phyloP scores from a whole-genome alignment of 2,797 vertebrate species.

The Acanthornis magna region DNA sequence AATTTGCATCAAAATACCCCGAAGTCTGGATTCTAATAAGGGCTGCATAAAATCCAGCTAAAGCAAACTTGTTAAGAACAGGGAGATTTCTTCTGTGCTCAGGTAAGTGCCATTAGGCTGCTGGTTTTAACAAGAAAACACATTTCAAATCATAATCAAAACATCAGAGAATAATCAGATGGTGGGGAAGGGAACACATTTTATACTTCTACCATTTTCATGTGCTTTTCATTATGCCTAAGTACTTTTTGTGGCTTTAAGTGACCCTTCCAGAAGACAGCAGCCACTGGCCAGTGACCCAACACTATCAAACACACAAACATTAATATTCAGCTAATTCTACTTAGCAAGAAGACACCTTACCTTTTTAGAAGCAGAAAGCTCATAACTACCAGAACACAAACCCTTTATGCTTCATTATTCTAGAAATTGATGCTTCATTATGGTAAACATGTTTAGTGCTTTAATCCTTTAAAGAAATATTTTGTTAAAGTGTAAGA shows the following conservation, averaged over 20 bases:
- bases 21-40: background rate
- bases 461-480: conserved; percentile 26
- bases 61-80: background rate
- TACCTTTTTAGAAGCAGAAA: conserved; percentile 29
- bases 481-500: background rate
- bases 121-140: background rate
- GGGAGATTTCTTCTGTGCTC: background rate
- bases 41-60: background rate
- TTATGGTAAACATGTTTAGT: background rate
- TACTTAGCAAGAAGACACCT: background rate
- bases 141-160: background rate
- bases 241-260: background rate
- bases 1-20: background rate
- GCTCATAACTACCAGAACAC: background rate
- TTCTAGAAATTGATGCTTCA: conserved; percentile 13
- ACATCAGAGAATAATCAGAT: background rate
- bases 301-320: background rate
- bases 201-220: background rate
- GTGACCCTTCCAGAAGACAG: background rate
- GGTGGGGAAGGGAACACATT: background rate
- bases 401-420: conserved; percentile 18
- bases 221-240: background rate
- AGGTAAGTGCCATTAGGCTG: background rate
- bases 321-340: background rate
- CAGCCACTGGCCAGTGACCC: background rate